Conservation (phyloP, 2,113 vertebrate genomes). For the Zootoca vivipara region DNA sequence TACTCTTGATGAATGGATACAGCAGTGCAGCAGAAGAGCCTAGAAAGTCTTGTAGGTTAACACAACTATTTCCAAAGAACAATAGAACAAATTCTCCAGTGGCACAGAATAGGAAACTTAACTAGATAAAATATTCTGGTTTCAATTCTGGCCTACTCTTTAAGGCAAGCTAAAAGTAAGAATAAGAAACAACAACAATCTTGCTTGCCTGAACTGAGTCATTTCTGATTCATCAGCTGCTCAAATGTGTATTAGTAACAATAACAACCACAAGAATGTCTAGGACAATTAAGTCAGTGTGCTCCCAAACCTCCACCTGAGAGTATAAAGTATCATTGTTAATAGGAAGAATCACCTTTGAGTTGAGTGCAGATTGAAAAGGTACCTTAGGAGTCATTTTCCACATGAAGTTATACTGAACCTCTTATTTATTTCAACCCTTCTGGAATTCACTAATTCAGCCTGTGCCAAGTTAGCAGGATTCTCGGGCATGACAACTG, state of each 20-base stretch:
- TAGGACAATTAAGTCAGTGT: neutral
- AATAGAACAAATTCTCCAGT: constrained; percentile 15
- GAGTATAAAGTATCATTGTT: constrained; percentile 17
- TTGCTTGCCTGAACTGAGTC: neutral
- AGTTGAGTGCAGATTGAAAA: neutral
- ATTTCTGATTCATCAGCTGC: neutral
- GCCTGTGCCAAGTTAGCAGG: neutral
- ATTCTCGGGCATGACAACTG: neutral
- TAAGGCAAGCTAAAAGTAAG: neutral
- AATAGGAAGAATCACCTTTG: constrained; percentile 27
- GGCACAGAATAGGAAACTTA: neutral
- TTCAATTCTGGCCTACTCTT: constrained; percentile 5
- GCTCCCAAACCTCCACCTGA: constrained; percentile 19
- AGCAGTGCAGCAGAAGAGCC: neutral
- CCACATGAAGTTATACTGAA: neutral
- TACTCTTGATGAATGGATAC: too few species aligned
- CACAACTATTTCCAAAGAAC: constrained; percentile 18
- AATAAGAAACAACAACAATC: neutral
- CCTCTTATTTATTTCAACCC: neutral
- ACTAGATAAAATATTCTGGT: constrained; percentile 11
- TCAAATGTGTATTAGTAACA: constrained; percentile 26
- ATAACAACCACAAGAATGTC: neutral
- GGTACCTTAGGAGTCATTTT: neutral
- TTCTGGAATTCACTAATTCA: neutral
- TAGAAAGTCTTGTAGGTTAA: neutral